These are phyloP conservation scores for Cyclophora albipunctata DNA, from an alignment of 2,888 invertebrate species.

Conservation along the genomic window DNA sequence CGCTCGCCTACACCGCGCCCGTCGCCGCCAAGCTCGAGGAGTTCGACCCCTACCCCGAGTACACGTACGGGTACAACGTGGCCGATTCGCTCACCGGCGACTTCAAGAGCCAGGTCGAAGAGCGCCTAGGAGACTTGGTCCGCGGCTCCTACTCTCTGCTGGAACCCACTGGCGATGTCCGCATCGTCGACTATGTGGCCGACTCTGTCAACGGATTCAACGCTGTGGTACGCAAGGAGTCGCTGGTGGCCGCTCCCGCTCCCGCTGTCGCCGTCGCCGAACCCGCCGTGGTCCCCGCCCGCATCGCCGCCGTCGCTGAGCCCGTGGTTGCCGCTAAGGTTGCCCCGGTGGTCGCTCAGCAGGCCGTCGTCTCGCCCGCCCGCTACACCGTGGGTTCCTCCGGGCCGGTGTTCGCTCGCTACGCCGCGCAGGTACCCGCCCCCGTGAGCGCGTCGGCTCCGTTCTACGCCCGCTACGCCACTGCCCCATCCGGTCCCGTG, in stretches of 20 bases:
- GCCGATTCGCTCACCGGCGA: conserved; percentile 63
- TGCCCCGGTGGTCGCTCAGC: conserved; percentile 22
- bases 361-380: conserved; percentile 20
- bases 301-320: conserved; percentile 23
- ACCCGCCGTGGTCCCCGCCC: conserved; percentile 37
- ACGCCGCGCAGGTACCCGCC: conserved; percentile 21
- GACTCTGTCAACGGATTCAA: conserved; percentile 62
- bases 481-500: conserved; percentile 18
- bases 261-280: conserved; percentile 55
- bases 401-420: conserved; percentile 25
- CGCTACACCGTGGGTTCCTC: conserved; percentile 20
- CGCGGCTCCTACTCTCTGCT: conserved; percentile 60
- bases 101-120: conserved; percentile 65
- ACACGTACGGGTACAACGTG: conserved; percentile 65
- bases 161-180: conserved; percentile 59
- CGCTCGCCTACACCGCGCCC: conserved; percentile 34
- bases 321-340: conserved; percentile 28
- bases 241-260: conserved; percentile 40
- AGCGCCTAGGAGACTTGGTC: conserved; percentile 73
- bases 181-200: conserved; percentile 57
- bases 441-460: conserved; percentile 21
- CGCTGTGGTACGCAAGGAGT: conserved; percentile 60
- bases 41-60: conserved; percentile 75
- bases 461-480: conserved; percentile 27
- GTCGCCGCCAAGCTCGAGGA: conserved; percentile 54